Evolutionary conservation across 2,888 invertebrate genomes (phyloP), one percentile per base, ranked within the genome.

Genomic region (Ceriagrion tenellum): DNA sequence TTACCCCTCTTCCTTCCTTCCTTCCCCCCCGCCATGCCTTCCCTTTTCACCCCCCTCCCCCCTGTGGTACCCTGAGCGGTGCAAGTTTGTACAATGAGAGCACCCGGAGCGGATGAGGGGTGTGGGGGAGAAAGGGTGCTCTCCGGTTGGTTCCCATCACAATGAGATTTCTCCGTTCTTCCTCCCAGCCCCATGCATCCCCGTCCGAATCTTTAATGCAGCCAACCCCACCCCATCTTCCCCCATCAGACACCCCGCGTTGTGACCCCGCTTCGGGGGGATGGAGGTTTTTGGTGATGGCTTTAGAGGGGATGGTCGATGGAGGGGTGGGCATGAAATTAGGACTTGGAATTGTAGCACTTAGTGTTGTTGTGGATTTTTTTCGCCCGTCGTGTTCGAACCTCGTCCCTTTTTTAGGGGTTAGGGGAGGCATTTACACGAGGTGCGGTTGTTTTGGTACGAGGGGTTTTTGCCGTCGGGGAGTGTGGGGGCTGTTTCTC

Each of bases 21-120:
- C 69, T 4, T n/a, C 30, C 35, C 13, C 59, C 59, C 59, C n/a
- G n/a, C n/a, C n/a, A n/a, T n/a, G n/a, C 20, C 69, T 4, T n/a
- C 30, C 35, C 13, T 16, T 16, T 16, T 59, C 13, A 10, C 13
- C 59, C 4, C 69, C 69, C n/a, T 23, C 2, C 69, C 69, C 69
- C 69, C 10, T 23, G 69, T 59, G 59, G 59, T 69, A 23, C 69
- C 69, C 69, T 35, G 63, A 91, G 91, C 93, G 93, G 47, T 59
- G 93, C 69, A 93, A 69, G 93, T 93, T 93, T 93, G 93, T 69
- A 93, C 93, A 93, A 93, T 93, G 69, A 40, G 93, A 93, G 93
- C 93, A n/a, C 93, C 47, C 63, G 40, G n/a, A 35, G 91, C 91
- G 40, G 63, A 23, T n/a, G n/a, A n/a, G 63, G 69, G 69, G 93